phyloP scores from a whole-genome alignment of 2,888 invertebrate species.

The Norana najaformis region DNA sequence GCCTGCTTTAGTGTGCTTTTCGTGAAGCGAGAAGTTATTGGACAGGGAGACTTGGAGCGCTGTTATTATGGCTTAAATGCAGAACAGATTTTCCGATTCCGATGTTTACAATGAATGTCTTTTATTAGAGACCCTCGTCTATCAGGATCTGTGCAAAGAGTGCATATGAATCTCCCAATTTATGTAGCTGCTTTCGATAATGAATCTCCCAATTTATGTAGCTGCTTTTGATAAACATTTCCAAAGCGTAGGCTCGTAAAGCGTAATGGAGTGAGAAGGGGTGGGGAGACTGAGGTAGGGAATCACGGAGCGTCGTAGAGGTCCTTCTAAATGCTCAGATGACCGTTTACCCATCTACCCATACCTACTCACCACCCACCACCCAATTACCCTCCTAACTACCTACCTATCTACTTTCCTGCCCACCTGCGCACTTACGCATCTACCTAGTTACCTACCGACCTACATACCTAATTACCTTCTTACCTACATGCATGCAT shows the following conservation, averaged over 20 bases:
- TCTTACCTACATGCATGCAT: background rate
- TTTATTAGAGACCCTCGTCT: background rate
- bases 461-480: background rate
- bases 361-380: background rate
- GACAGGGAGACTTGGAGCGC: background rate
- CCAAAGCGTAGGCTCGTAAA: background rate
- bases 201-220: conserved; percentile 13
- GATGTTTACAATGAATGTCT: background rate
- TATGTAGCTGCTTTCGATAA: background rate
- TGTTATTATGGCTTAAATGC: background rate
- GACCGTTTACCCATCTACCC: background rate
- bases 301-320: background rate
- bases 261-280: background rate
- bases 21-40: conserved; percentile 13
- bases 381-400: no score
- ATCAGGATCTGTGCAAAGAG: background rate
- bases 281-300: background rate
- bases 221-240: background rate
- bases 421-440: background rate
- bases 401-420: background rate
- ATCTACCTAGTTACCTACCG: no score
- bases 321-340: background rate
- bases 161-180: conserved; percentile 6
- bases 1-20: background rate
- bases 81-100: background rate